Conservation (phyloP, 2,113 vertebrate genomes). For the Megatriorchis doriae region DNA sequence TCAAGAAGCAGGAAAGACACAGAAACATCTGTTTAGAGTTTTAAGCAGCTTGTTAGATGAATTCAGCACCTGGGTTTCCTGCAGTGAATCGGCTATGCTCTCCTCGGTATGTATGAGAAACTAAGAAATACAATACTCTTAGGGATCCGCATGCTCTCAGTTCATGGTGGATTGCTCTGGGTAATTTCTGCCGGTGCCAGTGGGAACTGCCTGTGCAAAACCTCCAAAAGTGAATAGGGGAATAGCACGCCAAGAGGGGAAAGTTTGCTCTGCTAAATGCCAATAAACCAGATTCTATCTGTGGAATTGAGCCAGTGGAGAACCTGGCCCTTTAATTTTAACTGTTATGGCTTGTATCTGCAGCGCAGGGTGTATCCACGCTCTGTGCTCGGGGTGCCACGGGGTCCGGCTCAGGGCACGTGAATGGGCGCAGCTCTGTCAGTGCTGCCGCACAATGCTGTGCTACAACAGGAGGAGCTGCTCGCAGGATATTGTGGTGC, state of each 20-base stretch:
- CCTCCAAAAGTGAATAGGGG: background rate
- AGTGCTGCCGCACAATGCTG: accelerated
- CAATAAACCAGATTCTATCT: background rate
- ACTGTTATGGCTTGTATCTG: accelerated
- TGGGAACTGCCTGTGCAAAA: background rate
- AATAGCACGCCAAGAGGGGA: background rate
- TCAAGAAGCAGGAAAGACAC: conserved; percentile 46
- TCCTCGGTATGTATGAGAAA: background rate
- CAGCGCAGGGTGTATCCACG: accelerated
- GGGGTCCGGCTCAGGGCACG: accelerated
- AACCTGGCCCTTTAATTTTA: background rate
- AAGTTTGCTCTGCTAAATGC: background rate
- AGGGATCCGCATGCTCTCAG: background rate
- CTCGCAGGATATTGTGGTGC: background rate
- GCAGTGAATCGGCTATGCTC: background rate
- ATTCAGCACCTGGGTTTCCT: conserved; percentile 45
- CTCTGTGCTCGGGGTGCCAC: accelerated
- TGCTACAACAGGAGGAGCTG: background rate
- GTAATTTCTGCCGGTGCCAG: background rate
- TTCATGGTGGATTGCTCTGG: background rate
- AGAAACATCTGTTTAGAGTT: conserved; percentile 62
- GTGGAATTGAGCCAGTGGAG: background rate
- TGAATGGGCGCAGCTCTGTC: accelerated
- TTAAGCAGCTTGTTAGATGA: conserved; percentile 59
- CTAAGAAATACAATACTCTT: background rate